These are phyloP conservation scores for Nipponia nippon DNA, from an alignment of 2,113 vertebrate species.

Conservation along the genomic window DNA sequence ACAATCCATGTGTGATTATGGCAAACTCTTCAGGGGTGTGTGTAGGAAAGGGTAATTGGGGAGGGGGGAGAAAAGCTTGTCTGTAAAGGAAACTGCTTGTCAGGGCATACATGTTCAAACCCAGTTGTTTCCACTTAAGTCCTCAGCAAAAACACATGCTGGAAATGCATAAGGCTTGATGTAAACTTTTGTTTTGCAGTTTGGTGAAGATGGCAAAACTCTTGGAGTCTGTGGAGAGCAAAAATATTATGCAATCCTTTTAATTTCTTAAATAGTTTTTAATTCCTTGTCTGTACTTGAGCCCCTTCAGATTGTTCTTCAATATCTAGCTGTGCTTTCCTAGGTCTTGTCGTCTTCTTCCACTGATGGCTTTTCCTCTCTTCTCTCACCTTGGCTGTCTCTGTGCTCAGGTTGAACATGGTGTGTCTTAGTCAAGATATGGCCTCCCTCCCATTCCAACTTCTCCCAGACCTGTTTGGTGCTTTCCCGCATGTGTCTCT, in stretches of 20 bases:
- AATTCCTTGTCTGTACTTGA: neutral
- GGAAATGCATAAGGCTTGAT: neutral
- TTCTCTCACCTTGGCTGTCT: neutral
- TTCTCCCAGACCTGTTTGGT: neutral
- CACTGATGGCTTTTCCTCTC: neutral
- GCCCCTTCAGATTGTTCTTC: neutral
- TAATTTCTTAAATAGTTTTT: neutral
- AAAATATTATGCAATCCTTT: neutral
- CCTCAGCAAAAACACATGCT: neutral
- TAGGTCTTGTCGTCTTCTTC: neutral
- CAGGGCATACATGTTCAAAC: neutral
- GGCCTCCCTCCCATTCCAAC: neutral
- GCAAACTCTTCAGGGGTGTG: neutral
- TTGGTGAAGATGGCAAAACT: neutral
- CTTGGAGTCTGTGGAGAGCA: neutral
- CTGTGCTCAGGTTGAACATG: neutral
- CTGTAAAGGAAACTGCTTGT: neutral
- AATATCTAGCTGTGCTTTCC: neutral
- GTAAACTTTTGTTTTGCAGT: neutral
- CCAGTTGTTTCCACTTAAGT: neutral
- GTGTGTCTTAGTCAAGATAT: neutral
- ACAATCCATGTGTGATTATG: fast-evolving
- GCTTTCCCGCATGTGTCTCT: neutral
- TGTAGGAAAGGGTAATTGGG: neutral
- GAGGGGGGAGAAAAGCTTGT: neutral